Conservation (phyloP, 2,888 invertebrate genomes). For the Nezara viridula region DNA sequence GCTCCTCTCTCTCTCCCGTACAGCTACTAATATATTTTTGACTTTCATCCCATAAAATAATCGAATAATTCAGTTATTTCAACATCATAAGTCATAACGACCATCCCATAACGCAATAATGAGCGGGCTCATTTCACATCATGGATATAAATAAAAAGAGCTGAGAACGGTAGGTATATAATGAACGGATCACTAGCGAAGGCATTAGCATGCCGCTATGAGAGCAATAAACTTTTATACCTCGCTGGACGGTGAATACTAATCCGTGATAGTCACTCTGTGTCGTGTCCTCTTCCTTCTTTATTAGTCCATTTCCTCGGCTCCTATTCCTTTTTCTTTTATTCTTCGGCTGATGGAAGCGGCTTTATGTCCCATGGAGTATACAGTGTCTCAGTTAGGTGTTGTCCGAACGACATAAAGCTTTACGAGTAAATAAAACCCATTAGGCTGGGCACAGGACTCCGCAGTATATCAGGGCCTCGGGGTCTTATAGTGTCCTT, state of each 20-base stretch:
- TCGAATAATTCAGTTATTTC: background rate
- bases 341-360: slow-evolving; percentile 24
- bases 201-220: slow-evolving; percentile 48
- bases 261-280: slow-evolving; percentile 33
- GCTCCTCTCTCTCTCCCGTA: no score
- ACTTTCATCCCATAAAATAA: background rate
- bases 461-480: slow-evolving; percentile 26
- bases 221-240: slow-evolving; percentile 49
- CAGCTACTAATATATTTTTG: no score
- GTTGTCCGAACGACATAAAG: slow-evolving; percentile 48
- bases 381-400: slow-evolving; percentile 44
- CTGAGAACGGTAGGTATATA: slow-evolving; percentile 20
- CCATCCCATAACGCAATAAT: background rate
- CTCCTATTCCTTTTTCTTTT: slow-evolving; percentile 35
- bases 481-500: slow-evolving; percentile 11
- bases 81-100: background rate
- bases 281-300: slow-evolving; percentile 47
- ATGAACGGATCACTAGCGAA: slow-evolving; percentile 35
- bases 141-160: background rate
- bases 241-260: slow-evolving; percentile 46
- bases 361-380: background rate
- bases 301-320: slow-evolving; percentile 47
- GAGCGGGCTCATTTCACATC: background rate
- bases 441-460: slow-evolving; percentile 27
- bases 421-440: slow-evolving; percentile 47